phyloP scores from a whole-genome alignment of 2,113 vertebrate genomes.

The Myxocyprinus asiaticus region DNA sequence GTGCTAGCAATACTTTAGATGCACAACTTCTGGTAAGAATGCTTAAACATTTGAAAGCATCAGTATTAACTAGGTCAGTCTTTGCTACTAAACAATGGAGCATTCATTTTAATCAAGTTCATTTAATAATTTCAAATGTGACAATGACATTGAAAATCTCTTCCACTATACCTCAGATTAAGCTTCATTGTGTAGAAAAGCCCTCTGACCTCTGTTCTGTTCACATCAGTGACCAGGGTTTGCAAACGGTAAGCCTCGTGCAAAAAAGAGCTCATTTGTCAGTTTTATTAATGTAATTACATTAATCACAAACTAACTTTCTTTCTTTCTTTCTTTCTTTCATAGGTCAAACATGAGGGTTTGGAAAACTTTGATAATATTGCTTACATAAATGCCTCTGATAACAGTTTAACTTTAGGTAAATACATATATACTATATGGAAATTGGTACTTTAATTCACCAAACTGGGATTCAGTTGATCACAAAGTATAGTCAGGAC shows the following conservation, averaged over 20 bases:
- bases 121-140: not conserved
- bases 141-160: not conserved
- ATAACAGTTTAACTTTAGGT: slow-evolving; percentile 83
- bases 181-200: slow-evolving; percentile 70
- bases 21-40: slow-evolving; percentile 69
- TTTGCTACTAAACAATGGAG: not conserved
- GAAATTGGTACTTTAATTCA: too few species aligned
- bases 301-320: not conserved
- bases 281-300: not conserved
- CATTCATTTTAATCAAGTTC: not conserved
- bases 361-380: slow-evolving; percentile 78
- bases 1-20: slow-evolving; percentile 64
- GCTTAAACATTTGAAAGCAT: not conserved
- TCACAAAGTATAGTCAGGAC: too few species aligned
- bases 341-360: slow-evolving; percentile 80
- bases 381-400: slow-evolving; percentile 80
- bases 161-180: slow-evolving; percentile 70
- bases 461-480: too few species aligned
- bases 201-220: slow-evolving; percentile 80
- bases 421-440: slow-evolving; percentile 7
- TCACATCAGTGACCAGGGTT: slow-evolving; percentile 76
- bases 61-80: not conserved
- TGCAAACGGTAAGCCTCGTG: slow-evolving; percentile 73
- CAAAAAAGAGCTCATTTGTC: not conserved
- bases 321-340: slow-evolving; percentile 4